Base-by-base conservation (phyloP, 2,113 vertebrate genomes). In the Pitta sordida region DNA sequence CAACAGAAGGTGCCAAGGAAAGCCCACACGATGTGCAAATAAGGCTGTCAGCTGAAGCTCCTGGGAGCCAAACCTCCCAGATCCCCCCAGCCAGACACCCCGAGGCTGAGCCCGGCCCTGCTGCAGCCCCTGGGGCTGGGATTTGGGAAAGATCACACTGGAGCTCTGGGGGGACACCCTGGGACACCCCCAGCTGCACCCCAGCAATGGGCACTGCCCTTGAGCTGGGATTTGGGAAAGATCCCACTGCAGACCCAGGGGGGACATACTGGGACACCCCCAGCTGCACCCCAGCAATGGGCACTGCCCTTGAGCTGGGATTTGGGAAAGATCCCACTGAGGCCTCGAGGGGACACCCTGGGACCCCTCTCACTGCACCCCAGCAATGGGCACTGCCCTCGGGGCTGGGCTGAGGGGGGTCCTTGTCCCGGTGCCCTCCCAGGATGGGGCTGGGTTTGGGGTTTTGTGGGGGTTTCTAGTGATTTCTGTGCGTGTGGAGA, bases 1-100 rank as follows among this genome's bases (percentile, higher is more conserved):
- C 91, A 77, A 88, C 94, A 94, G 86, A 90, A 95, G 91, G 94
- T 88, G 91, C 69, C 83, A 4, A 64, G 95, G 58, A 90, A 86
- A 95, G 79, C 93, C 95, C 51, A 76, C 93, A 90, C 75, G 93
- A 93, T 93, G 91, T 91, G 91, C 91, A 96, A 94, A 96, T 91
- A 90, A 90, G 91, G 39, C 95, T 95, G 94, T 93, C 94, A 94
- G 94, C 93, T 93, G 95, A 93, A 93, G 92, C 94, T 93, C 62
- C 75, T 27, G 46, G 3, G 83, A 95, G 95, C 92, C 94, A 95
- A 95, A 94, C 34, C 86, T 95, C 11, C 94, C 83, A 36, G 1
- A 24, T 79, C 69, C 79, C 91, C 94, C 94, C 48, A 59, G 82
- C 82, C 20, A 93, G 92, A 87, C 78, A 20, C 90, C 85, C 36